These are phyloP conservation scores for Agapostemon virescens DNA, from an alignment of 2,888 invertebrate species.

Conservation along the genomic window DNA sequence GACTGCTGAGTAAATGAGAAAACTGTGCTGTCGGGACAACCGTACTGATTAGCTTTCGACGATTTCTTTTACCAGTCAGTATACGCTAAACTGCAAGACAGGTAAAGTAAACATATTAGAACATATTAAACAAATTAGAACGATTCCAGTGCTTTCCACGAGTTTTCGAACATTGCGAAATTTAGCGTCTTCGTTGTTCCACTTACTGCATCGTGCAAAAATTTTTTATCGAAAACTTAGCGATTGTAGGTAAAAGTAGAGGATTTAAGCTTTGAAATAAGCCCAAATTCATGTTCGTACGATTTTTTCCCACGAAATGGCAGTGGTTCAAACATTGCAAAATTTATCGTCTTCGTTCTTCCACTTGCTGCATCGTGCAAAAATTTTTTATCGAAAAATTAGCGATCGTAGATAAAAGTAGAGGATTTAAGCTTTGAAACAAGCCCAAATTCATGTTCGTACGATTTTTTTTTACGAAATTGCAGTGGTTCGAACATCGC, in stretches of 20 bases:
- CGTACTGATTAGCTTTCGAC: neutral
- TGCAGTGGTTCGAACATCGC: neutral
- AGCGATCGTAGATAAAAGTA: rapidly evolving
- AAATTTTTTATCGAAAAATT: neutral
- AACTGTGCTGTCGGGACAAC: neutral
- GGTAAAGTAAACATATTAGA: too few species aligned
- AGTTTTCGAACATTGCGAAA: neutral
- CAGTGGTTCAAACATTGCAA: too few species aligned
- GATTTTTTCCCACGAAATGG: too few species aligned
- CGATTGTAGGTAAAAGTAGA: too few species aligned
- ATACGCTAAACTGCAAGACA: neutral
- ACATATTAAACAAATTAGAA: too few species aligned
- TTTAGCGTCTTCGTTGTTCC: neutral
- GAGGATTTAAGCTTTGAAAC: neutral
- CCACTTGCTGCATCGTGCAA: neutral
- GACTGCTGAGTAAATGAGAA: neutral
- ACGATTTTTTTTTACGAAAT: neutral
- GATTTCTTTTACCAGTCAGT: neutral
- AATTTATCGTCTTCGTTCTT: neutral
- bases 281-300: too few species aligned
- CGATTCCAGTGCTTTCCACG: neutral
- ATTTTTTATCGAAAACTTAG: too few species aligned
- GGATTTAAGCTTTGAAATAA: too few species aligned
- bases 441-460: neutral
- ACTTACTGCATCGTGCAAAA: too few species aligned